phyloP scores from a whole-genome alignment of 2,888 invertebrate genomes.

The Chironomus tentans region DNA sequence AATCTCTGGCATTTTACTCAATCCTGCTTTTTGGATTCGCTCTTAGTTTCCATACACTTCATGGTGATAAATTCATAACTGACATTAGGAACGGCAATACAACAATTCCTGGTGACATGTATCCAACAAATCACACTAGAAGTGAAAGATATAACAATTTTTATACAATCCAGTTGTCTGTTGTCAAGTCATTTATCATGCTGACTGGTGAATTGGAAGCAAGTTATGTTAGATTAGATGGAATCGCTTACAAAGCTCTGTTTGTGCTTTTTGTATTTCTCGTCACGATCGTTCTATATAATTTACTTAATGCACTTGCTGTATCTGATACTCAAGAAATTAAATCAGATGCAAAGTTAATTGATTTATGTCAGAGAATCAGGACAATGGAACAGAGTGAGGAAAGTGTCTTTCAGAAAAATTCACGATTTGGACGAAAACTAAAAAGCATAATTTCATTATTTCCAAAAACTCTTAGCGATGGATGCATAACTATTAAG shows the following conservation, averaged over 20 bases:
- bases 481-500: not conserved
- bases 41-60: not conserved
- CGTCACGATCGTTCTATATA: not conserved
- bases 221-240: not conserved
- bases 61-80: not conserved
- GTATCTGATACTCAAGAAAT: not conserved
- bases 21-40: not conserved
- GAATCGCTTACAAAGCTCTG: not conserved
- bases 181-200: not conserved
- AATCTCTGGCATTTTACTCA: not conserved
- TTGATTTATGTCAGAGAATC: not conserved
- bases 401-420: not conserved
- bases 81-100: too few species aligned
- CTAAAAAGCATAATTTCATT: not conserved
- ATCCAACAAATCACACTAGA: not conserved
- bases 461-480: not conserved
- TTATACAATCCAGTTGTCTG: not conserved
- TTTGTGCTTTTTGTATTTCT: not conserved
- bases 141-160: not conserved
- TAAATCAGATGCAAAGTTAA: not conserved
- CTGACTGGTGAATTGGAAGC: not conserved
- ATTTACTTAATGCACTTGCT: not conserved
- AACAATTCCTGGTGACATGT: not conserved
- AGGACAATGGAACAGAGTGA: not conserved
- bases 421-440: not conserved